Conservation (phyloP, 64 coral and sea anemone genomes). For the Stichodactyla helianthus region DNA sequence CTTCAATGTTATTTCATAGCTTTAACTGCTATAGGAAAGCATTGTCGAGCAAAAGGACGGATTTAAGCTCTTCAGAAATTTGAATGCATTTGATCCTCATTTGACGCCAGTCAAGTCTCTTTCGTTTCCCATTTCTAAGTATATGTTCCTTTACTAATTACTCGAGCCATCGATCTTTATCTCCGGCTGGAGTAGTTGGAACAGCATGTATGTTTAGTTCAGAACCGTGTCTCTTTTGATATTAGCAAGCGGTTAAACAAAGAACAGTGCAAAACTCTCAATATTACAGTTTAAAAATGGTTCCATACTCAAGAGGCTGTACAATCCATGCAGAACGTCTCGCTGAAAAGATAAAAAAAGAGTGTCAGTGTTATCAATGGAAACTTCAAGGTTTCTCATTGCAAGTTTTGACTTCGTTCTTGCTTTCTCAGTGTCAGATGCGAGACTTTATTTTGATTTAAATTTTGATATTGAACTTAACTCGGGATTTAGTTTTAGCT, state of each 20-base stretch:
- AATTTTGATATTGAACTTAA: no score
- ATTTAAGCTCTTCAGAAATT: constrained; percentile 12
- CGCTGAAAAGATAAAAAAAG: not conserved
- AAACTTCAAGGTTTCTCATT: not conserved
- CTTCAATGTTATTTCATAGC: constrained; percentile 1
- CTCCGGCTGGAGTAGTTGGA: not conserved
- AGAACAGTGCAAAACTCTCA: not conserved
- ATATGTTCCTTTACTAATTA: constrained; percentile 4
- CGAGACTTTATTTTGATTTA: not conserved
- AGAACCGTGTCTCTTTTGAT: not conserved
- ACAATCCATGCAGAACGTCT: not conserved
- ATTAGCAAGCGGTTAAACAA: not conserved
- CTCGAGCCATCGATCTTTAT: not conserved
- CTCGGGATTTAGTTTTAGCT: no score
- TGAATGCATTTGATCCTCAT: not conserved
- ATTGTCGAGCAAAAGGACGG: not conserved
- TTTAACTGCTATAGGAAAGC: not conserved
- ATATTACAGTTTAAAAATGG: not conserved
- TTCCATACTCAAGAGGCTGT: no score
- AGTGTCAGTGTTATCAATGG: not conserved
- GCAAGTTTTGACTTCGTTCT: not conserved
- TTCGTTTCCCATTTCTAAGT: not conserved
- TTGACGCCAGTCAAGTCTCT: constrained; percentile 10
- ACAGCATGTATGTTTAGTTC: not conserved
- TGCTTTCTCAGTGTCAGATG: not conserved